These are phyloP conservation scores for Oxycera nigricornis DNA, from an alignment of 2,888 invertebrate species.

Conservation along the genomic window DNA sequence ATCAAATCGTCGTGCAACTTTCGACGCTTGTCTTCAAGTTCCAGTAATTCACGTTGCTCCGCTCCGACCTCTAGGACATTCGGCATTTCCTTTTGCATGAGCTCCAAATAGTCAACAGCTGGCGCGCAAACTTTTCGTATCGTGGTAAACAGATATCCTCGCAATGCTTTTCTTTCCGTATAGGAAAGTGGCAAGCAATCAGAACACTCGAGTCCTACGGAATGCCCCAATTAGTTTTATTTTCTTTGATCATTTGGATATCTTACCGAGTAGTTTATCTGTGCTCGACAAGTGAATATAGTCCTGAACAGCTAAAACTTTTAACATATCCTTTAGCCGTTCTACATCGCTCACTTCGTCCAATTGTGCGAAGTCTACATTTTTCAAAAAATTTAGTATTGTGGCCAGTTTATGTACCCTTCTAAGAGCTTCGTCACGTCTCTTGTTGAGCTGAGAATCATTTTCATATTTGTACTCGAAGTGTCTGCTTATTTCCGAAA, in stretches of 20 bases:
- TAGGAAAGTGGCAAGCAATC: conserved; percentile 51
- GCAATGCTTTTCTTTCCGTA: conserved; percentile 55
- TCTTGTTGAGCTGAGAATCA: background rate
- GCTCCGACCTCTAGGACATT: conserved; percentile 48
- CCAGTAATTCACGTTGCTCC: conserved; percentile 48
- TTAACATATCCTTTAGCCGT: background rate
- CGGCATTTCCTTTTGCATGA: conserved; percentile 53
- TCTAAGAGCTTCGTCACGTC: background rate
- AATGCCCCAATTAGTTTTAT: background rate
- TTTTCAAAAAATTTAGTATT: background rate
- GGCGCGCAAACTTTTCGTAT: conserved; percentile 49
- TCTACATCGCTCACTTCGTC: background rate
- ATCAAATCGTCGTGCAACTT: conserved; percentile 50
- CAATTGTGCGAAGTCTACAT: background rate
- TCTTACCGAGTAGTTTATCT: conserved; percentile 2
- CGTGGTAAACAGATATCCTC: conserved; percentile 50
- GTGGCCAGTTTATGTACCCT: background rate
- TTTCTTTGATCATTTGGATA: no score
- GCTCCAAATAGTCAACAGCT: conserved; percentile 51
- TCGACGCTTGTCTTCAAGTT: conserved; percentile 54
- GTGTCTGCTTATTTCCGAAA: no score
- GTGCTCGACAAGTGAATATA: background rate
- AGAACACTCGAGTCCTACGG: conserved; percentile 43
- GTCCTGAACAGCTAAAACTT: conserved; percentile 1
- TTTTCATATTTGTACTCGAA: no score